Evolutionary conservation across 2,888 invertebrate genomes (phyloP), one percentile per base, ranked within the genome.

Genomic region (Sinohyriopsis cumingii): DNA sequence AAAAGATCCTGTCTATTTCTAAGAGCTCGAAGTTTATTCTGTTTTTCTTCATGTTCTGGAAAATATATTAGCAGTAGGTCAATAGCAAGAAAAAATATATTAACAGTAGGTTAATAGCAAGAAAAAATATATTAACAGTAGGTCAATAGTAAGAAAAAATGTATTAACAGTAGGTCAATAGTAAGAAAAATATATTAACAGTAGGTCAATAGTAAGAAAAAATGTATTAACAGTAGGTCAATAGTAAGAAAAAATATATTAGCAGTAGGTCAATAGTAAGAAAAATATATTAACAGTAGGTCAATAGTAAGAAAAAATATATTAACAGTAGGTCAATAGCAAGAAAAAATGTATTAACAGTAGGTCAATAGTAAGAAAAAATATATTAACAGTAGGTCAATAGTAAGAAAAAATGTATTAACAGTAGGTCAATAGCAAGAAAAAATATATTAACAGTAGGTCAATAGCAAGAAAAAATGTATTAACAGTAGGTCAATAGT

Each of bases 1-100:
- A 99, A 99, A 77, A 99, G 92, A 91, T 99, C 99, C 88, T 99
- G 99, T 9, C 99, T 94, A 91, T 99, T 99, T 73, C 99, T 93
- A 67, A 99, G 92, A 0, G 99, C 99, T 67, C 98, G 94, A 84
- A 99, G 93, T 81, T 95, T 94, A 90, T 97, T 97, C 90, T 99
- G 99, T 87, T 98, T 97, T 85, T 99, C 99, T 91, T 99, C 99
- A 91, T 99, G 99, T 88, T 98, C 99, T 97, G 90, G 45, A 72
- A 77, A 53, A 53, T 22, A 64, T 45, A 67, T 53, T 20, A 20
- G 15, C 20, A 64, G 5, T 63, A n/a, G n/a, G n/a, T n/a, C n/a
- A n/a, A n/a, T n/a, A n/a, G n/a, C n/a, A n/a, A n/a, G n/a, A n/a
- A n/a, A n/a, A 12, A 24, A 59, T 59, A 22, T 24, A n/a, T n/a